Conservation (phyloP, 2,888 invertebrate species). For the Elysia crispata region DNA sequence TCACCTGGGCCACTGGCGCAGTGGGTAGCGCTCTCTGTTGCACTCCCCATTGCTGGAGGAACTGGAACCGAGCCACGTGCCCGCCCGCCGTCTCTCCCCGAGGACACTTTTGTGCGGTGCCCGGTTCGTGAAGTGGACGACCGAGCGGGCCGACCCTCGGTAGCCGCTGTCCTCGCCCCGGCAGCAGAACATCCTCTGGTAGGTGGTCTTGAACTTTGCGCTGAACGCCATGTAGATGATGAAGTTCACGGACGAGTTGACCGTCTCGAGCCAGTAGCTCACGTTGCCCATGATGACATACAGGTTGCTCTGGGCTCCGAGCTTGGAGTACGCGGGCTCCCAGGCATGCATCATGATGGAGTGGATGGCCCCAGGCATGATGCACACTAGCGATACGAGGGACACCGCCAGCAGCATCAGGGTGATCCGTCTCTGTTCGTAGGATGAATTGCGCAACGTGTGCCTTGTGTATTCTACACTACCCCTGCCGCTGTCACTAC, state of each 20-base stretch:
- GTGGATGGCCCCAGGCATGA: constrained; percentile 68
- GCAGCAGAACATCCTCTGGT: constrained; percentile 67
- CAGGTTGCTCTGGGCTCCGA: constrained; percentile 58
- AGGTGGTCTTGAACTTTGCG: constrained; percentile 62
- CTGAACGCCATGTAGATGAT: constrained; percentile 70
- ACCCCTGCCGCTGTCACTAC: constrained; percentile 42
- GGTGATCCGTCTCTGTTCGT: constrained; percentile 65
- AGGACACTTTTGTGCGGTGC: constrained; percentile 28
- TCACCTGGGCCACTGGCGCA: too few species aligned
- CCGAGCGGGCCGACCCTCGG: constrained; percentile 35
- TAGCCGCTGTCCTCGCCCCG: constrained; percentile 41
- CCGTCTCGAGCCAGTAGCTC: constrained; percentile 66
- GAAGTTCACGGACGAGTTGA: constrained; percentile 70
- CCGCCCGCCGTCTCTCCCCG: background rate
- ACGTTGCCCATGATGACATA: constrained; percentile 60
- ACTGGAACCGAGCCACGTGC: constrained; percentile 38
- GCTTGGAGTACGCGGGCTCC: constrained; percentile 57
- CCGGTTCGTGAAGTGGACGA: constrained; percentile 48
- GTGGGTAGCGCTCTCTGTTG: too few species aligned
- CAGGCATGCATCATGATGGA: constrained; percentile 60
- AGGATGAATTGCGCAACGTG: background rate
- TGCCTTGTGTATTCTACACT: background rate
- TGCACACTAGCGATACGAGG: constrained; percentile 67
- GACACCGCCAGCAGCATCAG: constrained; percentile 68
- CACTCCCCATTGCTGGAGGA: constrained; percentile 43